Percentiles rank a stretch among this genome's conserved stretches.
Evolutionary conservation across 1,140 invertebrate genomes (phyloP).

Genomic region (Argopecten irradians): DNA sequence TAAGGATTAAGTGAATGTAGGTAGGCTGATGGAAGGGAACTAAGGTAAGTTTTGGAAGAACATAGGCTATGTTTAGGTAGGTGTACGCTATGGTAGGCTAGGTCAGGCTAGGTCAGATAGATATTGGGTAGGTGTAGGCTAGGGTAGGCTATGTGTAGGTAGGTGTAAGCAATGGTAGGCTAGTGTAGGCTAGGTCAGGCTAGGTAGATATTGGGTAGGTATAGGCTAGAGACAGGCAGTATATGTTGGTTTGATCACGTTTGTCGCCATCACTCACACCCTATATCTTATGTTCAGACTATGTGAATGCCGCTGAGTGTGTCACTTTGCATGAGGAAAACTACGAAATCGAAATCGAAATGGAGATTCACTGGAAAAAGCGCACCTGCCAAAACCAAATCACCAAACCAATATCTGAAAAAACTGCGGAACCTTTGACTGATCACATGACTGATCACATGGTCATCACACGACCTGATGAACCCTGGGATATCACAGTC

Average conservation of each 20-base stretch:
- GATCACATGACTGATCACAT: slow-evolving; percentile 7
- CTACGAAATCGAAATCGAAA: slow-evolving; percentile 71
- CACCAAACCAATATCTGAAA: slow-evolving; percentile 43
- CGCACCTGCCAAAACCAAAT: slow-evolving; percentile 31
- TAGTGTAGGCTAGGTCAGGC: neutral
- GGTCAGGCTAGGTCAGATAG: neutral
- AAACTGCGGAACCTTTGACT: slow-evolving; percentile 27
- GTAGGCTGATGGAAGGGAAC: neutral
- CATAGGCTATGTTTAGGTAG: neutral
- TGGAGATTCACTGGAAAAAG: slow-evolving; percentile 71
- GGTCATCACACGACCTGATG: neutral
- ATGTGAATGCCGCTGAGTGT: slow-evolving; percentile 62
- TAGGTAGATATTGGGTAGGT: neutral
- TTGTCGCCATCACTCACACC: neutral
- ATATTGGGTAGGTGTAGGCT: neutral
- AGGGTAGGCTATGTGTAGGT: neutral
- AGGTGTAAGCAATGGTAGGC: neutral
- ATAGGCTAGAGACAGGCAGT: too few species aligned
- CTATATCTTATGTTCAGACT: slow-evolving; percentile 52
- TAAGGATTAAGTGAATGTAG: neutral
- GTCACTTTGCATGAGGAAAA: slow-evolving; percentile 69
- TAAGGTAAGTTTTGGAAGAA: too few species aligned
- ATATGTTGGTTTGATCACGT: neutral
- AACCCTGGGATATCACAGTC: slow-evolving; percentile 15
- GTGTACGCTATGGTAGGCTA: neutral